Conservation (phyloP, 2,113 vertebrate species). For the Pelecanus crispus region DNA sequence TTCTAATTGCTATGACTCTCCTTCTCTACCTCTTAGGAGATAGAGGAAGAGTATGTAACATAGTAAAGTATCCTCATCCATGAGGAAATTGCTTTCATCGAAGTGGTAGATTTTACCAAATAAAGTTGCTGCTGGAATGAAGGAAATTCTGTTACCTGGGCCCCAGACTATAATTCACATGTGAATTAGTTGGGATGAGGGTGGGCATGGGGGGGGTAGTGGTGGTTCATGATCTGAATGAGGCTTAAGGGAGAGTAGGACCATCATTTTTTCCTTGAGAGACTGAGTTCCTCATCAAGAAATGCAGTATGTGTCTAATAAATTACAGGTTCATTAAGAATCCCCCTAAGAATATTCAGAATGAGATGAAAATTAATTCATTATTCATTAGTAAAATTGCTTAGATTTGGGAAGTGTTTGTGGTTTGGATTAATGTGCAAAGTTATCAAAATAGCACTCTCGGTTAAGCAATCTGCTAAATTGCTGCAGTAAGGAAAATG, state of each 20-base stretch:
- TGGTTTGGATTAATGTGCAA: neutral
- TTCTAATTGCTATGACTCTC: neutral
- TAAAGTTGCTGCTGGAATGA: neutral
- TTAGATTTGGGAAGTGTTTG: neutral
- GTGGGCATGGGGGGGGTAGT: neutral
- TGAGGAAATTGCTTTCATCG: neutral
- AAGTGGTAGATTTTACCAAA: neutral
- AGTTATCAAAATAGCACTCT: neutral
- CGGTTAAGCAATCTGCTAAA: constrained; percentile 2
- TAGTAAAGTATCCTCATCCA: neutral
- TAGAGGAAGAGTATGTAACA: neutral
- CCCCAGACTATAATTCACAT: neutral
- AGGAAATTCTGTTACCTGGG: neutral
- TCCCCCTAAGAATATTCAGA: neutral
- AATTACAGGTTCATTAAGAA: neutral
- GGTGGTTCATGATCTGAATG: no score
- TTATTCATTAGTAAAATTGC: constrained; percentile 34
- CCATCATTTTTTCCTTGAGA: neutral
- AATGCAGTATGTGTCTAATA: neutral
- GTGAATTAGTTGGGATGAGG: neutral
- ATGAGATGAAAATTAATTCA: neutral
- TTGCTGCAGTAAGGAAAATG: neutral
- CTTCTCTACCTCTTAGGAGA: neutral
- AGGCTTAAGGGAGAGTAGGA: neutral
- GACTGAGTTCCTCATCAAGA: neutral